Base-by-base conservation (phyloP, 2,888 invertebrate species). In the Aromia moschata region DNA sequence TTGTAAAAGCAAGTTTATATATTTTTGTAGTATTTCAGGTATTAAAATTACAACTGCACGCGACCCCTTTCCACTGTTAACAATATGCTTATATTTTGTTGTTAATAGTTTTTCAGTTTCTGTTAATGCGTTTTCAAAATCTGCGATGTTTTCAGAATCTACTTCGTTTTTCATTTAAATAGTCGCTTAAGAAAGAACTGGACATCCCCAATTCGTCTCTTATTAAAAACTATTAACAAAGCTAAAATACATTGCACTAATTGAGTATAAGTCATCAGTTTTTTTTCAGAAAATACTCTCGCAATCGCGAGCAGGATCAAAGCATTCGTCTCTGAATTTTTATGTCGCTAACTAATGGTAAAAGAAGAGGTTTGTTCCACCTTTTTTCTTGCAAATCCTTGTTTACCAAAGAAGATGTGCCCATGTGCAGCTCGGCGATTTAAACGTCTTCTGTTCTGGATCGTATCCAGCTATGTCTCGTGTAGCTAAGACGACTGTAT, bases 381-480 rank as follows among this genome's bases (percentile, higher is more conserved):
- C 46, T 9, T 11, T 33, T 46, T 10, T 37, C 37, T 18, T 36
- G 37, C 10, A 47, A 25, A 38, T 49, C 49, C 14, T 49, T 49
- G 7, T 49, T 7, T 25, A 25, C 7, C 2, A 20, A 49, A 4
- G 14, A 56, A 12, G 58, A 68, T 5, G 64, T 69, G 1, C 70
- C 69, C 33, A 69, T 52, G 54, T 70, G 69, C 64, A 70, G 43
- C 71, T 70, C 12, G 67, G 70, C 3, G 62, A 25, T 17, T 60
- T 62, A 49, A 65, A 70, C 2, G 64, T 69, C 64, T 71, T 70
- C 38, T 62, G 57, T n/a, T 44, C 3, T 10, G 55, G 55, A 54
- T 71, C 59, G 58, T 65, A 71, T 14, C 67, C 70, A n/a, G 51
- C 52, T 53, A 71, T 58, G 11, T 43, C 9, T 58, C 68, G 67